Conservation (phyloP, 2,888 invertebrate genomes). For the Plagiodera versicolora region DNA sequence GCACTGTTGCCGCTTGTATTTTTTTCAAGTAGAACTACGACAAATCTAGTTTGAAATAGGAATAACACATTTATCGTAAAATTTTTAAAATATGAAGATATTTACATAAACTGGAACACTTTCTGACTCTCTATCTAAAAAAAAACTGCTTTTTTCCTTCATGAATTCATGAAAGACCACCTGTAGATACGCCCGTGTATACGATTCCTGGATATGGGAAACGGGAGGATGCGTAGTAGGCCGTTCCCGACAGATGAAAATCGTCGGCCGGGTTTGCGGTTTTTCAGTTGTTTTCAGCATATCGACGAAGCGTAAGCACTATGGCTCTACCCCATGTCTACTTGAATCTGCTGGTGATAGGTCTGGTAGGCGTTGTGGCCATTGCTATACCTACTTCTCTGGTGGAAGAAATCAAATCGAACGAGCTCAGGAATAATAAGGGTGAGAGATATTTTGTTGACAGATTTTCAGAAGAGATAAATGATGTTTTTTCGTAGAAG, state of each 20-base stretch:
- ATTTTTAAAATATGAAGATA: too few species aligned
- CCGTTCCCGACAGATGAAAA: conserved; percentile 37
- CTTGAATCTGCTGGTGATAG: conserved; percentile 29
- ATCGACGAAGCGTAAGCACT: conserved; percentile 24
- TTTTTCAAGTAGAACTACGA: too few species aligned
- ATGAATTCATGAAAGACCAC: conserved; percentile 7
- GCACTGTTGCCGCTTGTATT: too few species aligned
- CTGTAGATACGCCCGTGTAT: not conserved
- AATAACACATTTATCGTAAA: too few species aligned
- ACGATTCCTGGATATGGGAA: conserved; percentile 10
- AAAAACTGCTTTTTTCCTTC: too few species aligned
- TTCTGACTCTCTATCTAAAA: too few species aligned
- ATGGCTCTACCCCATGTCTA: conserved; percentile 36
- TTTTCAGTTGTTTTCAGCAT: conserved; percentile 43
- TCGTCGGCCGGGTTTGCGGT: conserved; percentile 39
- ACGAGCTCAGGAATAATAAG: conserved; percentile 49
- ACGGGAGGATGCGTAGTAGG: conserved; percentile 39
- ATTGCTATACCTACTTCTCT: conserved; percentile 50
- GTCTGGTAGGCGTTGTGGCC: conserved; percentile 34
- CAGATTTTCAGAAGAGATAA: too few species aligned
- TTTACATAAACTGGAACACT: too few species aligned
- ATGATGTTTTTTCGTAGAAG: too few species aligned
- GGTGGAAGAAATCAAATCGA: conserved; percentile 51
- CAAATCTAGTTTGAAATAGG: too few species aligned
- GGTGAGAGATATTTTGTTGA: conserved; percentile 39